Base-by-base conservation (phyloP, 1,140 invertebrate genomes). In the Drosophila micromelanica region DNA sequence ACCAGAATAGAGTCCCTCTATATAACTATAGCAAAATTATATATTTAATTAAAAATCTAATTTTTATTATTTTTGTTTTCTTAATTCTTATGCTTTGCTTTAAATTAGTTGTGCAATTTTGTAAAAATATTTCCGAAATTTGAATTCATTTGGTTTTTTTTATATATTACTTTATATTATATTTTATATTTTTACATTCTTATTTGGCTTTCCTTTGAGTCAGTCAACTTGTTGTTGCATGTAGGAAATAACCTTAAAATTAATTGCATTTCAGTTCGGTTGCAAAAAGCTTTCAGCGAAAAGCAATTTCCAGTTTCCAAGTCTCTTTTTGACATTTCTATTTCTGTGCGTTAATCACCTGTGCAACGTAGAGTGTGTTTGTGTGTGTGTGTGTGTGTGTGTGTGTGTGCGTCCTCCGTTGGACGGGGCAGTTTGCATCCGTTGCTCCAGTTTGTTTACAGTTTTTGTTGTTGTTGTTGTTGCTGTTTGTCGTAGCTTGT, bases 401-500 rank as follows among this genome's bases (percentile, higher is more conserved):
- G 27, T 42, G 55, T 43, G 13, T 27, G 40, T 27, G 38, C n/a
- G 38, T 15, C 11, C 40, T 3, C 20, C 37, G 35, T 32, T 40
- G 42, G 32, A 38, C 11, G 35, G 35, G 54, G 13, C 32, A 67
- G 63, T 13, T 57, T 20, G 35, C 54, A 57, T 17, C 51, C 60
- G 35, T 42, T 48, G 52, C 23, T 57, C 23, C 59, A 43, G 23
- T 38, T 60, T 43, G 17, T 7, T 59, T 5, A 27, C 27, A 23
- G 42, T 48, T 32, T 35, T 51, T 49, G 35, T 55, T 11, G 11
- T 42, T 51, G 45, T 35, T 15, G 23, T 23, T 68, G 37, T 23
- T 35, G 57, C 68, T 54, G 79, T 63, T 65, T 81, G 37, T 23
- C 35, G 57, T 73, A 59, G 79, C 69, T 65, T 81, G 71, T 65